Evolutionary conservation across 2,797 vertebrate species (phyloP), one percentile per base, ranked within the genome.

Genomic region (Oophaga sylvatica): DNA sequence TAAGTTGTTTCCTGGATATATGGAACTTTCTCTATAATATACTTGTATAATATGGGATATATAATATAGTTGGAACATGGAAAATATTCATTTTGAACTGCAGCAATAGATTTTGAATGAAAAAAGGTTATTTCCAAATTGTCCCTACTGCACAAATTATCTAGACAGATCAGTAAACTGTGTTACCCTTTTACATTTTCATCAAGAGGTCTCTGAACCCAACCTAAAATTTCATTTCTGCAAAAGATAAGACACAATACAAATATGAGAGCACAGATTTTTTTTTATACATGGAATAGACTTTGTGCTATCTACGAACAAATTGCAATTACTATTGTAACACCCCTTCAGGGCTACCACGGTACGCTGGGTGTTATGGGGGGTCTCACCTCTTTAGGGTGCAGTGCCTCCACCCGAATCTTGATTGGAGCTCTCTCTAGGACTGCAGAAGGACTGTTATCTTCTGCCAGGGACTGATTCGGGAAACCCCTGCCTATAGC

Each of bases 191-290:
- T 87, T 53, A 80, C 71, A 62, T 65, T 29, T 84, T 84, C 41
- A 81, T 68, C 87, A 65, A 73, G 70, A 81, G 83, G 87, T 88
- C 68, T 65, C 53, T 88, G 83, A 88, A 53, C 83, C 9, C 57
- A 56, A 80, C 26, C 84, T 85, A 45, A 45, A 77, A 26, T 3
- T 17, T 17, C 59, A 45, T 77, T 84, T 67, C 10, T 80, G 75
- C 29, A 67, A 35, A 78, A 57, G 67, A 76, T 35, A 65, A 45
- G 70, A 68, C 59, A 26, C 5, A 71, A 35, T 26, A 41, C 76
- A 88, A 45, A 83, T 82, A n/a, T 59, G 59, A 78, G 60, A 57
- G 16, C n/a, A 73, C 5, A 48, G n/a, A 22, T 5, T 41, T 15
- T 45, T 35, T 59, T 8, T 62, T 20, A 57, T 22, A 15, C 0